Evolutionary conservation across 2,888 invertebrate genomes (phyloP).

Genomic region (Mycogona germanica): DNA sequence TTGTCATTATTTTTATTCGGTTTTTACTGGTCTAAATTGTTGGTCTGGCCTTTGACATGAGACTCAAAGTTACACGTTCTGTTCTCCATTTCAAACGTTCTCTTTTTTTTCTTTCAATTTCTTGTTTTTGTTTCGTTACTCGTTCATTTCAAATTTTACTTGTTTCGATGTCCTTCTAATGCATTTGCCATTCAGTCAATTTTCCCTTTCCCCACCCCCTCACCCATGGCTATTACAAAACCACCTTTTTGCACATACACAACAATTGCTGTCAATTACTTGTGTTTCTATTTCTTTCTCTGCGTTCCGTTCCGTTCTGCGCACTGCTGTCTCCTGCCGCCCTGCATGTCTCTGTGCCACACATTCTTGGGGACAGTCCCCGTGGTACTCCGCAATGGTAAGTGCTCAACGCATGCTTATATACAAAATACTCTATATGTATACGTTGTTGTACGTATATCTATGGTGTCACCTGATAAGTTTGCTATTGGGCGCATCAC

Average conservation of each 20-base stretch:
- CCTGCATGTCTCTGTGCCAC: constrained; percentile 18
- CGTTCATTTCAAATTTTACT: constrained; percentile 5
- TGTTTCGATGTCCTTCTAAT: not conserved
- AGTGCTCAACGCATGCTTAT: constrained; percentile 12
- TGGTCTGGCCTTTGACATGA: too few species aligned
- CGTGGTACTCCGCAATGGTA: constrained; percentile 19
- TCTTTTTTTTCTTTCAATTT: not conserved
- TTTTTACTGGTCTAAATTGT: too few species aligned
- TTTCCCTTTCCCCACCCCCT: too few species aligned
- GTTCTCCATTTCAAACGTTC: too few species aligned
- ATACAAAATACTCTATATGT: not conserved
- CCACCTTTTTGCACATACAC: too few species aligned
- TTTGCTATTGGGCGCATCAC: not conserved
- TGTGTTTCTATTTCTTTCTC: constrained; percentile 12
- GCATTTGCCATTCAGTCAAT: too few species aligned
- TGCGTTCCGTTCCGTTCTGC: constrained; percentile 15
- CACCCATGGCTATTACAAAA: too few species aligned
- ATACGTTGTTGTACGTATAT: not conserved
- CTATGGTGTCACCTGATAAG: not conserved
- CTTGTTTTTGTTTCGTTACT: not conserved
- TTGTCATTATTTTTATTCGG: too few species aligned
- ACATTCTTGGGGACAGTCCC: constrained; percentile 16
- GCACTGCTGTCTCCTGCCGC: constrained; percentile 16
- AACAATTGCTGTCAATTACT: constrained; percentile 17
- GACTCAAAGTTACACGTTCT: too few species aligned